Evolutionary conservation across 2,888 invertebrate species (phyloP).

Genomic region (Aleiodes alternator): DNA sequence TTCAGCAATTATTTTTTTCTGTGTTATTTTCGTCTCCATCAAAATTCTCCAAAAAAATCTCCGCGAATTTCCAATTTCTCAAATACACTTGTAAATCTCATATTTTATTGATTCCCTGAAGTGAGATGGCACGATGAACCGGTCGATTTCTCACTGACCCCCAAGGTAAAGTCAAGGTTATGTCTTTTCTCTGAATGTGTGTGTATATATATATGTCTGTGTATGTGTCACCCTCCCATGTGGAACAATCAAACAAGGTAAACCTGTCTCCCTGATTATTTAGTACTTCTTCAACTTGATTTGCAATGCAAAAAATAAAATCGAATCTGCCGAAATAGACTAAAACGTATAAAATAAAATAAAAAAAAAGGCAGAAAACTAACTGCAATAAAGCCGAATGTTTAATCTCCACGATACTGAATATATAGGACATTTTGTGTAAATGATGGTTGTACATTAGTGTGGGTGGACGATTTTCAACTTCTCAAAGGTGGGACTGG

Average conservation of each 20-base stretch:
- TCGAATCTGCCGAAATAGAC: too few species aligned
- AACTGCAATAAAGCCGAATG: neutral
- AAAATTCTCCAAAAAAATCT: too few species aligned
- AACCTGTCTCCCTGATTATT: conserved; percentile 12
- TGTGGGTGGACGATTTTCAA: conserved; percentile 20
- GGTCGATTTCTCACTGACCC: conserved; percentile 23
- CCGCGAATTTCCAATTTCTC: too few species aligned
- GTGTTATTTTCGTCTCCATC: too few species aligned
- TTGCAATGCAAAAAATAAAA: neutral
- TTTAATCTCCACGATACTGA: neutral
- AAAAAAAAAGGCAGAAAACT: neutral
- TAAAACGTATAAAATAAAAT: too few species aligned
- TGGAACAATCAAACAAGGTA: conserved; percentile 2
- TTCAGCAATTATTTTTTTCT: too few species aligned
- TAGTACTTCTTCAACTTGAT: conserved; percentile 2
- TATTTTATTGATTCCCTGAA: conserved; percentile 14
- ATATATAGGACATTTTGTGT: conserved; percentile 14
- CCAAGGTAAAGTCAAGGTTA: conserved; percentile 16
- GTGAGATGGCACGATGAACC: conserved; percentile 21
- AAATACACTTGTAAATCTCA: neutral
- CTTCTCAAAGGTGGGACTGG: neutral
- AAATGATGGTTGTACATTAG: neutral
- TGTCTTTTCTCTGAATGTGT: too few species aligned
- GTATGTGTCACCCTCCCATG: conserved; percentile 8
- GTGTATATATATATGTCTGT: too few species aligned